Percentiles rank a stretch among this genome's conserved stretches.
Evolutionary conservation across 2,113 vertebrate genomes (phyloP).

Genomic region (Lagenorhynchus albirostris): DNA sequence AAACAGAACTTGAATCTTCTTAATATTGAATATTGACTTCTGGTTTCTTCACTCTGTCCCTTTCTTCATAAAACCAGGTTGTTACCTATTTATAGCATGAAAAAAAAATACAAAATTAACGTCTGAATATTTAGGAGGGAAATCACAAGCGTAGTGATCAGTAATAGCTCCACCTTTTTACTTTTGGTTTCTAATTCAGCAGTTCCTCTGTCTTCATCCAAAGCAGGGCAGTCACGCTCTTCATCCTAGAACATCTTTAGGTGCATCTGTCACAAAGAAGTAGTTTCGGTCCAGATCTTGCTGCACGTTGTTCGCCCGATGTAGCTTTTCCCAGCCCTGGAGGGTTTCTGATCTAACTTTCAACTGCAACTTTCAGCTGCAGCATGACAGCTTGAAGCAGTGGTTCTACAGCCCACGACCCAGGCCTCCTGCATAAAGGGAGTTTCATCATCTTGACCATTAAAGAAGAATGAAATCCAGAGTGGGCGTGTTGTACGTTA

Average conservation of each 20-base stretch:
- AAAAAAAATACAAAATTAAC: not conserved
- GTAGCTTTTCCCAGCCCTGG: not conserved
- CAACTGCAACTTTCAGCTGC: too few relatives aligned
- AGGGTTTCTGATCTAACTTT: too few relatives aligned
- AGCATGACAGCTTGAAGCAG: accelerated
- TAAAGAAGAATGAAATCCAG: too few relatives aligned
- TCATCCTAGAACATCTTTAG: not conserved
- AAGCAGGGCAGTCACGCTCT: accelerated
- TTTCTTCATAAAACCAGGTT: not conserved
- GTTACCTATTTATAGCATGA: not conserved
- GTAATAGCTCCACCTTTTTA: accelerated
- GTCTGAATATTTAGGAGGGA: not conserved
- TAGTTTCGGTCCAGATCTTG: accelerated
- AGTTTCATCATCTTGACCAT: accelerated
- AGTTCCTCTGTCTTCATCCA: not conserved
- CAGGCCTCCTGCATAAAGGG: accelerated
- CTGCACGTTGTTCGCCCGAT: not conserved
- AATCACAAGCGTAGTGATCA: accelerated
- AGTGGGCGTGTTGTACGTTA: not conserved
- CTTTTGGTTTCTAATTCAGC: not conserved
- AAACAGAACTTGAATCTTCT: not conserved
- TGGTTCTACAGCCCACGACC: not conserved
- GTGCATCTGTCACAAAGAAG: accelerated
- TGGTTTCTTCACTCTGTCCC: not conserved
- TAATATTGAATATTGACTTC: not conserved